Evolutionary conservation across 2,888 invertebrate species (phyloP).

Genomic region (Tetragonisca angustula): DNA sequence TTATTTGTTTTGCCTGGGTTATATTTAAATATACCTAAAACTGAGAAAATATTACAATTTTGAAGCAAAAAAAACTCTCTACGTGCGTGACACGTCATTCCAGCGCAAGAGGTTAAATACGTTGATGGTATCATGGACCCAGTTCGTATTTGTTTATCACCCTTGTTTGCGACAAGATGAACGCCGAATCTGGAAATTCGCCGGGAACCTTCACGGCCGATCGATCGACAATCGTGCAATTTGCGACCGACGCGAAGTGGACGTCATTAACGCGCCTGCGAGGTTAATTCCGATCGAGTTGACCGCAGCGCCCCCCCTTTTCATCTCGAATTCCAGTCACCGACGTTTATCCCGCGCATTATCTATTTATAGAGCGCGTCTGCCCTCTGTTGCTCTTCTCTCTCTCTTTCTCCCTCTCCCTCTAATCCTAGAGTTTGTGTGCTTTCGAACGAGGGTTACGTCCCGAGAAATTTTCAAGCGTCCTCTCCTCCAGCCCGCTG

Average conservation of each 20-base stretch:
- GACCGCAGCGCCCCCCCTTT: constrained; percentile 60
- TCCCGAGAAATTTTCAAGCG: constrained; percentile 68
- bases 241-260: constrained; percentile 43
- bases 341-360: constrained; percentile 75
- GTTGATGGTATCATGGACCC: background rate
- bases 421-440: constrained; percentile 20
- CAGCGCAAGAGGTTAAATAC: background rate
- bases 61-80: too few species aligned
- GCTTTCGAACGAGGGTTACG: constrained; percentile 30
- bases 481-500: constrained; percentile 57
- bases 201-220: constrained; percentile 16
- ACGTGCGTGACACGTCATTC: too few species aligned
- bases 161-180: constrained; percentile 15
- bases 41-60: too few species aligned
- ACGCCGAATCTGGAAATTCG: constrained; percentile 20
- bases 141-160: constrained; percentile 23
- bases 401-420: background rate
- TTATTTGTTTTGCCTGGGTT: too few species aligned
- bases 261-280: constrained; percentile 69
- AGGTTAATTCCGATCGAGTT: constrained; percentile 35
- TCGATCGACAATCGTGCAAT: constrained; percentile 30
- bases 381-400: constrained; percentile 15
- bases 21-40: too few species aligned
- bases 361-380: constrained; percentile 77
- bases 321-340: constrained; percentile 73